These are phyloP conservation scores for Sphaerophoria taeniata DNA, from an alignment of 2,888 invertebrate genomes.

Conservation along the genomic window DNA sequence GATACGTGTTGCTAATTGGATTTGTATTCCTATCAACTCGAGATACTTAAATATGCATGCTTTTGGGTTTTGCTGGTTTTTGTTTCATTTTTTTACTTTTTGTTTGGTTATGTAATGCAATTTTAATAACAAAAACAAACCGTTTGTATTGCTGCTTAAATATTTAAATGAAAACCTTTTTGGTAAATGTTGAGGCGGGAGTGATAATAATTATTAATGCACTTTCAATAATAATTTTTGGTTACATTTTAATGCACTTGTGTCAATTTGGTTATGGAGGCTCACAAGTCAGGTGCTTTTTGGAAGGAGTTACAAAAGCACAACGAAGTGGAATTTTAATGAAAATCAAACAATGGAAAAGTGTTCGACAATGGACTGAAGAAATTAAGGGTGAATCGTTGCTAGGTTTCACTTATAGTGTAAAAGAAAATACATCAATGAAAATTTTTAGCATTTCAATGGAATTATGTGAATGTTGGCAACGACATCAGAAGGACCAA, in stretches of 20 bases:
- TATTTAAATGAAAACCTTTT: conserved; percentile 76
- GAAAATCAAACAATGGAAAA: background rate
- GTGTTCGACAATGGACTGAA: background rate
- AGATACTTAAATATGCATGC: background rate
- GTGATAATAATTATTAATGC: conserved; percentile 58
- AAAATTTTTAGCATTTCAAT: no score
- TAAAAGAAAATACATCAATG: background rate
- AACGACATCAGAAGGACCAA: no score
- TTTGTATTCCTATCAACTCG: conserved; percentile 37
- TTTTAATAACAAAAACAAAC: conserved; percentile 13
- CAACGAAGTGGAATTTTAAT: background rate
- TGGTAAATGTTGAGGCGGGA: conserved; percentile 11
- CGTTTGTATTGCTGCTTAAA: conserved; percentile 77
- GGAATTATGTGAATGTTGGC: no score
- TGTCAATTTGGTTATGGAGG: conserved; percentile 51
- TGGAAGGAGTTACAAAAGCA: background rate
- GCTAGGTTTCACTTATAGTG: background rate
- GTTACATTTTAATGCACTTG: conserved; percentile 54
- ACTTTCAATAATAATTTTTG: conserved; percentile 60
- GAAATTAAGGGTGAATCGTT: no score
- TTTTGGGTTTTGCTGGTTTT: conserved; percentile 17
- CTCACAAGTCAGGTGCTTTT: background rate
- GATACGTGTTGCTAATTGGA: conserved; percentile 69
- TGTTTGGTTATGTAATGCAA: conserved; percentile 6
- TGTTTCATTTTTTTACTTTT: conserved; percentile 21